Evolutionary conservation across 2,888 invertebrate species (phyloP), one percentile per base, ranked within the genome.

Genomic region (Formica aserva): DNA sequence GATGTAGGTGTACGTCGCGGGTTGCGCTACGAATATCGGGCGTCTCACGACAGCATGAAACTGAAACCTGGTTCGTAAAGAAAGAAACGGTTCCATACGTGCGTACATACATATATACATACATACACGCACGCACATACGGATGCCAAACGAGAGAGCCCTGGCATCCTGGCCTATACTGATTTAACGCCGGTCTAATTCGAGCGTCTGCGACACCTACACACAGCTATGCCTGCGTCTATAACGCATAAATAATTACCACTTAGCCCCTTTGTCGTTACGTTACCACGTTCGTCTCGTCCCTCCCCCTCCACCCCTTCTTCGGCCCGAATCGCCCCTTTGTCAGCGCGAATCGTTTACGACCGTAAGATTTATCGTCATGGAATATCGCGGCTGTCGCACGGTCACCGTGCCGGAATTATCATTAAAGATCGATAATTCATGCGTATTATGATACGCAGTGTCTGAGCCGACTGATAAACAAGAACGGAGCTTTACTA

Each of bases 211-310:
- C 87, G 85, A 88, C 88, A 83, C 84, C 87, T 85, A 52, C 52
- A 48, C 72, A 81, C 83, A 84, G 67, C 67, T 83, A 63, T 55
- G 76, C 45, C 69, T 52, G 52, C 84, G 74, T 86, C 85, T 90
- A 91, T 91, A 92, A 90, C 91, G 90, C 93, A 94, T 94, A 94
- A 94, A 94, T 94, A 94, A 94, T 93, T 93, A 93, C 92, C 90
- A 92, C 91, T 94, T 93, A 93, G 92, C 86, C 78, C 89, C 90
- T 91, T 93, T 92, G 93, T 93, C 91, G 92, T 90, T 90, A 89
- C 86, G 86, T 85, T 89, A 85, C 90, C 86, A 87, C 89, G 87
- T 89, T 63, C 86, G 81, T 86, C 86, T 83, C 85, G 84, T 82
- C 29, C 57, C 77, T 6, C 18, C n/a, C 52, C 11, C 15, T n/a